Base-by-base conservation (phyloP, 2,797 vertebrate genomes). In the Lemur catta region DNA sequence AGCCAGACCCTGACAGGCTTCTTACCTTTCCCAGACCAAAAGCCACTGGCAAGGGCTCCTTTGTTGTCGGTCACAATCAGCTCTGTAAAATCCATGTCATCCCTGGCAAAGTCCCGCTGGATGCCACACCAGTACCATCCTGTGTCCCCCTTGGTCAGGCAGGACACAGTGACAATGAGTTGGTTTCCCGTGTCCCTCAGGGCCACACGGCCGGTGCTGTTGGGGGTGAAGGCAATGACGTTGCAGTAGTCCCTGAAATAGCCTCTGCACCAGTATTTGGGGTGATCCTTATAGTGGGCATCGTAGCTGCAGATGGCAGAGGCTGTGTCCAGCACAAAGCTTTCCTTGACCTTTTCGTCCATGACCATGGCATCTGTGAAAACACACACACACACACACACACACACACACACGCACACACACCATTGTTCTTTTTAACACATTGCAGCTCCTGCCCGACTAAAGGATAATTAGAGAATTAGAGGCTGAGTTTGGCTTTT, bases 61-160 rank as follows among this genome's bases (percentile, higher is more conserved):
- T 33, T 50, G 33, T n/a, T 26, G 17, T 97, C 94, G 1, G 46
- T 74, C 69, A 97, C 92, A 17, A 94, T 59, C 72, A 97, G 50
- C 76, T 97, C 35, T 4, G 87, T 97, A 46, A 96, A 97, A 67
- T 97, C 97, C 97, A 97, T 96, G 67, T 90, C 72, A 33, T 96
- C 97, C 69, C 93, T 91, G 87, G 93, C 96, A 41, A 96, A 96
- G 57, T 92, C 67, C 46, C 57, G 0, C 95, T 94, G 95, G 76
- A 97, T 80, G 38, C 97, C 96, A 43, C 97, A 97, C 94, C 95
- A 97, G 79, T 94, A 96, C 96, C 97, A 97, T 61, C 94, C 96
- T 0, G 81, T n/a, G 2, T 97, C 97, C n/a, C 96, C 93, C 67
- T 93, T 90, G 84, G 85, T 93, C 93, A 97, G 94, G 84, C 97